Percentiles rank a stretch among this genome's conserved stretches.
phyloP scores from a whole-genome alignment of 2,113 vertebrate genomes.

The Peromyscus polionotus region DNA sequence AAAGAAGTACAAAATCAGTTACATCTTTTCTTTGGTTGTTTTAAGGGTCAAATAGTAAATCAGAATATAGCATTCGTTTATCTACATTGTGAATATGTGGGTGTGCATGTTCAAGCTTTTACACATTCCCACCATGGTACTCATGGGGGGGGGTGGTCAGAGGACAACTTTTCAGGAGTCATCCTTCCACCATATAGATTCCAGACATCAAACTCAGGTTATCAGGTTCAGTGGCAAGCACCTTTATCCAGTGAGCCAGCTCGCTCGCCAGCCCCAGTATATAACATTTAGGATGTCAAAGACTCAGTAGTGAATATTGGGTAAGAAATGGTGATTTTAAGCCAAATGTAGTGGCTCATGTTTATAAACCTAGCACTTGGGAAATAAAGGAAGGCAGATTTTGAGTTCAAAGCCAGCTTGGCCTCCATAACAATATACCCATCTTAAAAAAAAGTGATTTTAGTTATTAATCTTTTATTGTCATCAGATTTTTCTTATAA shows the following conservation, averaged over 20 bases:
- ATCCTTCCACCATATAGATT: neutral
- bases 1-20: neutral
- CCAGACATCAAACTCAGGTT: neutral
- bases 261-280: neutral
- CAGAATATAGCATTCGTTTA: neutral
- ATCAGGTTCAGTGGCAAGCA: neutral
- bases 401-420: neutral
- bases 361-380: neutral
- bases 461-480: neutral
- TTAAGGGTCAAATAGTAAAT: neutral
- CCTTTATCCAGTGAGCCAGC: neutral
- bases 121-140: neutral
- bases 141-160: neutral
- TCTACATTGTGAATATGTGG: neutral
- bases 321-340: constrained; percentile 11
- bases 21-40: neutral
- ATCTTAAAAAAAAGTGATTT: neutral
- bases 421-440: neutral
- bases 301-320: neutral
- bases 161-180: neutral
- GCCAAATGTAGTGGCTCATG: neutral
- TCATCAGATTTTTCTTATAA: constrained; percentile 13
- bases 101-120: neutral
- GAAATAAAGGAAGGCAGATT: neutral
- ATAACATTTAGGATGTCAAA: neutral